Base-by-base conservation (phyloP, 2,888 invertebrate species). In the Luffia ferchaultella region DNA sequence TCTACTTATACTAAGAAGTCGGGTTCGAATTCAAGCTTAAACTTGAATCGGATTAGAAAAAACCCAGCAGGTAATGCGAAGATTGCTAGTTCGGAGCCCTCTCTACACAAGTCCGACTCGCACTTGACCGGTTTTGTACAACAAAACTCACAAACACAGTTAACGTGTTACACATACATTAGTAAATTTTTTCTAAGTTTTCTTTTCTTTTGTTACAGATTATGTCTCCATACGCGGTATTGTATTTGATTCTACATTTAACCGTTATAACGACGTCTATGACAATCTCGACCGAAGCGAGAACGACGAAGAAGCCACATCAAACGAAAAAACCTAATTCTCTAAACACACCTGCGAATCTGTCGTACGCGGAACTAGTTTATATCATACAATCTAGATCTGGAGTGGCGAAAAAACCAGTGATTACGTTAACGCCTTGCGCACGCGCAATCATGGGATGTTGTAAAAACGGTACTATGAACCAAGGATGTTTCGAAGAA, bases 401-500 rank as follows among this genome's bases (percentile, higher is more conserved):
- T 42, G 78, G 79, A 1, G 53, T 51, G 1, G 40, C 44, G 2
- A 56, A 60, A 7, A 46, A 44, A 9, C 63, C 59, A n/a, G 44
- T 46, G 30, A 70, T 62, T 44, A 59, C 53, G 18, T 77, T 89
- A 1, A 82, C 88, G 7, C 83, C 86, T 1, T 93, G 93, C 61
- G 88, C 90, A 0, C 89, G 91, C 87, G 93, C 93, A 0, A 90
- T 93, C 48, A 74, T 92, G 3, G 87, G 89, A 1, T 94, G 93
- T 63, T 93, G 93, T 62, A 77, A 87, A 1, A 69, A 73, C 0
- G 66, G 68, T 19, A 72, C 72, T n/a, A 73, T 72, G 52, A 68
- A 76, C 15, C 71, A 87, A 48, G 70, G 82, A 1, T 94, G 93
- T 65, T 93, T 93, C 54, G 93, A 93, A 67, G 74, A 85, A 7